phyloP scores from a whole-genome alignment of 2,888 invertebrate species.

The Panzeria rudis region DNA sequence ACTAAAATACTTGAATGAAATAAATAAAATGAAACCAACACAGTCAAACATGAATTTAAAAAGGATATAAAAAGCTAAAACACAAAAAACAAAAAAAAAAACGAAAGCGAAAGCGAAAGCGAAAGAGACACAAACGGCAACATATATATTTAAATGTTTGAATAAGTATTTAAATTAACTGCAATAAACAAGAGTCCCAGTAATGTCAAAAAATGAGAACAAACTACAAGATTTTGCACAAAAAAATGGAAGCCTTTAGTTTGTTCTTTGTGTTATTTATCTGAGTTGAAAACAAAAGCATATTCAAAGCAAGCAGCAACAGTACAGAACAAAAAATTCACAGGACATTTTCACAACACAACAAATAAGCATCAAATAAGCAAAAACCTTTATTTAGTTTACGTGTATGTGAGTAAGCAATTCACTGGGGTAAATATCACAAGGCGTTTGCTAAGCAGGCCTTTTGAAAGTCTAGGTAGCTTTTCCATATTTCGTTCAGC shows the following conservation, averaged over 20 bases:
- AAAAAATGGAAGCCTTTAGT: slow-evolving; percentile 23
- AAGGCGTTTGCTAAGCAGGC: background rate
- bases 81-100: background rate
- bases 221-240: slow-evolving; percentile 33
- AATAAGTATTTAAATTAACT: slow-evolving; percentile 67
- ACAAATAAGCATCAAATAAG: slow-evolving; percentile 58
- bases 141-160: slow-evolving; percentile 45
- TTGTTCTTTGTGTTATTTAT: slow-evolving; percentile 35
- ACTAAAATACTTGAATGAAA: slow-evolving; percentile 51
- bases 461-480: background rate
- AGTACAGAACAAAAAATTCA: slow-evolving; percentile 19
- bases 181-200: slow-evolving; percentile 62
- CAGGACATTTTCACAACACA: slow-evolving; percentile 36
- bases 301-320: slow-evolving; percentile 23
- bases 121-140: background rate
- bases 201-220: slow-evolving; percentile 48
- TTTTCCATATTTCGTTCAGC: too few relatives aligned
- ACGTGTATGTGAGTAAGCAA: background rate
- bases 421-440: background rate
- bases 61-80: slow-evolving; percentile 17
- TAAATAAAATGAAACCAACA: slow-evolving; percentile 28
- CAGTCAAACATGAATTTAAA: slow-evolving; percentile 34
- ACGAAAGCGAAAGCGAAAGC: background rate
- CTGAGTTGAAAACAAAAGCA: slow-evolving; percentile 12
- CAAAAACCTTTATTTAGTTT: slow-evolving; percentile 48